Conservation (phyloP, 2,797 vertebrate genomes). For the Podarcis siculus region DNA sequence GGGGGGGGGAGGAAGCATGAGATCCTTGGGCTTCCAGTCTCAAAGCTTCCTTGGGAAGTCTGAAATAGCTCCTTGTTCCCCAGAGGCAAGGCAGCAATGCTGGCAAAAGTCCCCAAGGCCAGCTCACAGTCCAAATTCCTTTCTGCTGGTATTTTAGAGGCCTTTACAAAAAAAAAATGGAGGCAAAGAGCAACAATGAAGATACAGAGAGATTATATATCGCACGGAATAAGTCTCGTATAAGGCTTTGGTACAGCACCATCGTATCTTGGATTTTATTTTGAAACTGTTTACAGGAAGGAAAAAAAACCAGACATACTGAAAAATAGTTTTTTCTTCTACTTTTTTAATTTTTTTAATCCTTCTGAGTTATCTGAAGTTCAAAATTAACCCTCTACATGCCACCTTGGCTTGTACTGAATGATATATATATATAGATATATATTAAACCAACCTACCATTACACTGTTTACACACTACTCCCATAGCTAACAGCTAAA, state of each 20-base stretch:
- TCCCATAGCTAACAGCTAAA: background rate
- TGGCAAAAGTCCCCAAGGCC: background rate
- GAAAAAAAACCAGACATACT: slow-evolving; percentile 82
- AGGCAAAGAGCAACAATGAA: slow-evolving; percentile 71
- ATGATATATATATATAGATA: slow-evolving; percentile 20
- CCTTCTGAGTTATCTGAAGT: slow-evolving; percentile 86
- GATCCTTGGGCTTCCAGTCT: slow-evolving; percentile 3
- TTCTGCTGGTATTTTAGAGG: slow-evolving; percentile 73
- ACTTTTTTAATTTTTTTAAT: slow-evolving; percentile 23
- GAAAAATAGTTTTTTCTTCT: slow-evolving; percentile 79
- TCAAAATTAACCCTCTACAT: slow-evolving; percentile 79
- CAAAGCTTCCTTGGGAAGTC: background rate
- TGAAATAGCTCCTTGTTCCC: background rate
- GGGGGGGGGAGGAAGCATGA: background rate
- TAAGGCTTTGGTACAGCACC: slow-evolving; percentile 92
- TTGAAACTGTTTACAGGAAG: slow-evolving; percentile 81
- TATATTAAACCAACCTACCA: slow-evolving; percentile 12
- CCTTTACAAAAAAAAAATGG: slow-evolving; percentile 56
- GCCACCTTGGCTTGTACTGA: slow-evolving; percentile 74
- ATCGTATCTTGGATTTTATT: slow-evolving; percentile 77
- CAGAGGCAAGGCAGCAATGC: background rate
- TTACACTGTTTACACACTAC: background rate
- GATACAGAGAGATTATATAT: slow-evolving; percentile 74
- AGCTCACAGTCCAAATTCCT: slow-evolving; percentile 58
- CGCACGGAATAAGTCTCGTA: slow-evolving; percentile 70